phyloP scores from a whole-genome alignment of 2,888 invertebrate species.

The Microctonus aethiopoides region DNA sequence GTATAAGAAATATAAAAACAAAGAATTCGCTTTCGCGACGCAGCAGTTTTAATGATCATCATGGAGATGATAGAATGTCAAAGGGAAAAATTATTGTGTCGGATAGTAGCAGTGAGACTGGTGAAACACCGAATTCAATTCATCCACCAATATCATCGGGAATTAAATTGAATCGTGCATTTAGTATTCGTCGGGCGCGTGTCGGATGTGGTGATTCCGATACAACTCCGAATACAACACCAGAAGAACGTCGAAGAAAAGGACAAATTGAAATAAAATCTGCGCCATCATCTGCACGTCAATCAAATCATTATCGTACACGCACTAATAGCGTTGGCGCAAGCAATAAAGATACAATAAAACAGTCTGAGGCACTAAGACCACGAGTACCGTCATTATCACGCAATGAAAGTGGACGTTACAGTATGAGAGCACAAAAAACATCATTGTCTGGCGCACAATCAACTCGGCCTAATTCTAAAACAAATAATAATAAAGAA shows the following conservation, averaged over 20 bases:
- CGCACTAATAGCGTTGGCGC: conserved; percentile 48
- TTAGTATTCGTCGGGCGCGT: conserved; percentile 57
- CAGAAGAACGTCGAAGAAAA: conserved; percentile 54
- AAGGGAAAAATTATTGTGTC: conserved; percentile 44
- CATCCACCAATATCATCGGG: conserved; percentile 52
- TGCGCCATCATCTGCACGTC: conserved; percentile 44
- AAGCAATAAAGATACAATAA: conserved; percentile 48
- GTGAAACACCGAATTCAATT: conserved; percentile 48
- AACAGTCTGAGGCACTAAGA: conserved; percentile 50
- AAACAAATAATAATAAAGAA: conserved; percentile 46
- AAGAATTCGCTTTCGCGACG: conserved; percentile 48
- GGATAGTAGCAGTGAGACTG: conserved; percentile 58
- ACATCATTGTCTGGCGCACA: conserved; percentile 40
- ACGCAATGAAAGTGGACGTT: conserved; percentile 74
- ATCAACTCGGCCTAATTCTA: conserved; percentile 49
- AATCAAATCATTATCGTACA: conserved; percentile 50
- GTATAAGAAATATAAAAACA: conserved; percentile 58
- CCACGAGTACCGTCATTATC: conserved; percentile 66
- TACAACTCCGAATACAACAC: conserved; percentile 58
- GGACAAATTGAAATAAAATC: conserved; percentile 51
- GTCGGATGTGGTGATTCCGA: conserved; percentile 55
- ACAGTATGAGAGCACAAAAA: conserved; percentile 72
- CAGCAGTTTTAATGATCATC: conserved; percentile 56
- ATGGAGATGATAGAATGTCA: conserved; percentile 47
- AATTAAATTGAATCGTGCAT: conserved; percentile 56